Conservation (phyloP, 2,113 vertebrate species). For the Corythoichthys intestinalis region DNA sequence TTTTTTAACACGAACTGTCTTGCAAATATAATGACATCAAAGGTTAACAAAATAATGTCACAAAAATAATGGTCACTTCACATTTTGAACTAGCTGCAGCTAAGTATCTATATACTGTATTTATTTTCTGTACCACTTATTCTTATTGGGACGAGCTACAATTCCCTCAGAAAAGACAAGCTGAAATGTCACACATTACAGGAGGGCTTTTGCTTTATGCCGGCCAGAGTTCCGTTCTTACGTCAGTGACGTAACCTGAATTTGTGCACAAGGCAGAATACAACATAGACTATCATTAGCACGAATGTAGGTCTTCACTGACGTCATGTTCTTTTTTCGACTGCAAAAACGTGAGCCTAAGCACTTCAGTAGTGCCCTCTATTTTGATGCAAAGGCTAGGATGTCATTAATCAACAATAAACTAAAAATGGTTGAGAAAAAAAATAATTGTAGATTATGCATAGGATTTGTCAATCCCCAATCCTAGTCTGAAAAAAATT, state of each 20-base stretch:
- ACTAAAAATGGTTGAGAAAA: background rate
- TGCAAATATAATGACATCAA: no score
- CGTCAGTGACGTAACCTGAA: background rate
- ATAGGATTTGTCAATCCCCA: background rate
- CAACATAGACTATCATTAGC: background rate
- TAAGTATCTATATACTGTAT: background rate
- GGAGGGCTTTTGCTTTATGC: background rate
- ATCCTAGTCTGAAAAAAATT: background rate
- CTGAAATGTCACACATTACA: background rate
- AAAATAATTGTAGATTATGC: background rate
- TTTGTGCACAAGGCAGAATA: background rate
- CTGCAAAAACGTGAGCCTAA: background rate
- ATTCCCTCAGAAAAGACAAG: background rate
- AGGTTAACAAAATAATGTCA: no score
- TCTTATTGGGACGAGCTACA: background rate
- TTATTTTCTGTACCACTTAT: background rate
- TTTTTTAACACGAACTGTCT: no score
- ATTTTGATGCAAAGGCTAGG: background rate
- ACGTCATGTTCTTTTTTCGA: background rate
- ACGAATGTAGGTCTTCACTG: background rate
- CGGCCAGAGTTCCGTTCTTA: background rate
- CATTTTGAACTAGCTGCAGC: conserved; percentile 12
- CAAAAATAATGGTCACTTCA: no score
- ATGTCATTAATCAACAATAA: background rate
- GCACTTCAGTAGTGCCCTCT: background rate